A percentile compares a stretch with the other conserved stretches of the same genome.
These are phyloP conservation scores for Antennarius striatus DNA, from an alignment of 2,113 vertebrate genomes.

Conservation along the genomic window DNA sequence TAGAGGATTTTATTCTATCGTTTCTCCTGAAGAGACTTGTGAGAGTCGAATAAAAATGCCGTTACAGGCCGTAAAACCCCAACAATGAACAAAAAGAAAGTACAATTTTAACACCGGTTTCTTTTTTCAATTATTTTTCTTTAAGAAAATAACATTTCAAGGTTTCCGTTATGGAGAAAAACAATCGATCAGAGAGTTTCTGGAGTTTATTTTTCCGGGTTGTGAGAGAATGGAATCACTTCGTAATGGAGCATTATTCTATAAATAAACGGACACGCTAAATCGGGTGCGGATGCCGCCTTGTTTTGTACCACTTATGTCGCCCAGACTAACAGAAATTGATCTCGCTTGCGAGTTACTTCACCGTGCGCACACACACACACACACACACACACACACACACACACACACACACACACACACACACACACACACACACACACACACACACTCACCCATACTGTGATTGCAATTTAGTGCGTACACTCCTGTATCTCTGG, in stretches of 20 bases:
- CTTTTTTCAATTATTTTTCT: too few species aligned
- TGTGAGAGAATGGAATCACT: too few species aligned
- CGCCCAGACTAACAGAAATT: slow-evolving; percentile 34
- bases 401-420: slow-evolving; percentile 6
- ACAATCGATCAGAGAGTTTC: too few species aligned
- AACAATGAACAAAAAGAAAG: too few species aligned
- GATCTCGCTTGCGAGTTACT: slow-evolving; percentile 46
- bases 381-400: slow-evolving; percentile 9
- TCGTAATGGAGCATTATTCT: slow-evolving; percentile 9
- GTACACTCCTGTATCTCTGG: slow-evolving; percentile 28
- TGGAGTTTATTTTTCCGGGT: too few species aligned
- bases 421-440: slow-evolving; percentile 12
- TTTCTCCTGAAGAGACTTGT: too few species aligned
- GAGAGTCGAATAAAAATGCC: too few species aligned
- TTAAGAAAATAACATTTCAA: too few species aligned
- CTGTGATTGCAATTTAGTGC: slow-evolving; percentile 66
- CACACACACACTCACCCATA: slow-evolving; percentile 13
- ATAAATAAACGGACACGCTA: slow-evolving; percentile 32
- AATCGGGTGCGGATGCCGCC: slow-evolving; percentile 42
- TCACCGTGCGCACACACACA: slow-evolving; percentile 18
- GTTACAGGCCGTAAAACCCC: too few species aligned
- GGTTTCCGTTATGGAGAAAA: too few species aligned
- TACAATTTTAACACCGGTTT: too few species aligned
- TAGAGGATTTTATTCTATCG: too few species aligned
- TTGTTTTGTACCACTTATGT: slow-evolving; percentile 25